These are phyloP conservation scores for Clarias platycephalus DNA, from an alignment of 2,797 vertebrate species.

Conservation along the genomic window DNA sequence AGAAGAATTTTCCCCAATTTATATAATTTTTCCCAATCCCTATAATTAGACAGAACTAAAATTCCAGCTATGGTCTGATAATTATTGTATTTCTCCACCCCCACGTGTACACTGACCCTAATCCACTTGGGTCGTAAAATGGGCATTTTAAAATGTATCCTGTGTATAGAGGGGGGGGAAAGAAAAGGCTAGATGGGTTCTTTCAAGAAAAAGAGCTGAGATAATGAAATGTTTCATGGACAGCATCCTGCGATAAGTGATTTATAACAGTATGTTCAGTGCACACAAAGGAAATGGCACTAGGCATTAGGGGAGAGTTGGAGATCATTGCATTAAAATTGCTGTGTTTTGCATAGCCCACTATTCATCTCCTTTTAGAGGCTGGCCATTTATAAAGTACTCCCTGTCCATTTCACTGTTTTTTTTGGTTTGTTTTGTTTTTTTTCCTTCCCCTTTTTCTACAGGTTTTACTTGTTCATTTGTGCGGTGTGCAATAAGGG, in stretches of 20 bases:
- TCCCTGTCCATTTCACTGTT: constrained; percentile 27
- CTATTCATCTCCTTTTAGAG: constrained; percentile 25
- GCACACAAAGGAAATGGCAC: constrained; percentile 7
- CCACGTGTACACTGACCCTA: background rate
- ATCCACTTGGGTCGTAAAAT: background rate
- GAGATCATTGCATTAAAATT: constrained; percentile 27
- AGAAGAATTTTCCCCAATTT: too few species aligned
- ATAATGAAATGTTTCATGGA: constrained; percentile 34
- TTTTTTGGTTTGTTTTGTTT: too few species aligned
- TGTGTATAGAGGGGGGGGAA: too few species aligned
- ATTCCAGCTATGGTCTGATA: background rate
- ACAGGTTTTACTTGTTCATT: constrained; percentile 91
- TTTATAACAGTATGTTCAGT: constrained; percentile 2
- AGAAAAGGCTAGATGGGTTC: background rate
- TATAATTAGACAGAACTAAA: background rate
- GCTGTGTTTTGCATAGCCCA: background rate
- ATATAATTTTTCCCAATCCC: background rate
- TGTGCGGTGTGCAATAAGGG: constrained; percentile 94
- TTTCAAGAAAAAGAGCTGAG: background rate
- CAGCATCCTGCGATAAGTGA: constrained; percentile 28
- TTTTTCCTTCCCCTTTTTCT: background rate
- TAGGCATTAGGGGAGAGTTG: constrained; percentile 27
- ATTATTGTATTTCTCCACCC: background rate
- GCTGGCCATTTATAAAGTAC: constrained; percentile 26
- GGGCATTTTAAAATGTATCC: too few species aligned